Percentiles rank a stretch among this genome's conserved stretches.
Conservation (phyloP, 2,113 vertebrate genomes). For the Motacilla tschutschensis region DNA sequence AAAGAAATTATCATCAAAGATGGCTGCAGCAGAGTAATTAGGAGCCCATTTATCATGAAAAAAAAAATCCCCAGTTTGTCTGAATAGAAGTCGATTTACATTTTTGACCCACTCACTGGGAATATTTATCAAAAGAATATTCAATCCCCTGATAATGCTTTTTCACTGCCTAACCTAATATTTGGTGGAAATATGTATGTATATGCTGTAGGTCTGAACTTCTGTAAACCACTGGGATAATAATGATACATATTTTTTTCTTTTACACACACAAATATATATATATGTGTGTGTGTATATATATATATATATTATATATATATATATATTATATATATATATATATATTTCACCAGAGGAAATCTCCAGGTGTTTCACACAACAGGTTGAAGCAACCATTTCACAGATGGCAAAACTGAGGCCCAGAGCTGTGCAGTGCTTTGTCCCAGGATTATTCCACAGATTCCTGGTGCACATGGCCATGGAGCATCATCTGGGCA, state of each 20-base stretch:
- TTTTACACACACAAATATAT: not conserved
- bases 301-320: fast-evolving
- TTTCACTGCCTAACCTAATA: conserved; percentile 40
- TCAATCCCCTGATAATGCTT: conserved; percentile 7
- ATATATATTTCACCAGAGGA: not conserved
- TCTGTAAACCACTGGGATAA: not conserved
- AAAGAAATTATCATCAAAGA: conserved; percentile 34
- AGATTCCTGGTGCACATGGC: fast-evolving
- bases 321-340: fast-evolving
- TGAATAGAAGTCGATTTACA: conserved; percentile 64
- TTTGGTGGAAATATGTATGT: conserved; percentile 21
- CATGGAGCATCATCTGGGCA: fast-evolving
- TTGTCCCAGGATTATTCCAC: not conserved
- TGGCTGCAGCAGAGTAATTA: conserved; percentile 58
- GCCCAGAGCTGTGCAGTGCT: not conserved
- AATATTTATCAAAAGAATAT: conserved; percentile 66
- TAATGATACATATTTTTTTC: not conserved
- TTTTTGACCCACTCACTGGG: conserved; percentile 59
- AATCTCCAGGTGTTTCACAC: not conserved
- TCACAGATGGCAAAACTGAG: not conserved
- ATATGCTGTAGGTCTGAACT: conserved; percentile 7
- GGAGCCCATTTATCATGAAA: conserved; percentile 46
- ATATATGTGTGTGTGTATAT: no score
- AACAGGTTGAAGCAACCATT: not conserved
- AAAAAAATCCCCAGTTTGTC: conserved; percentile 34